Evolutionary conservation across 2,888 invertebrate species (phyloP).

Genomic region (Trissolcus japonicus): DNA sequence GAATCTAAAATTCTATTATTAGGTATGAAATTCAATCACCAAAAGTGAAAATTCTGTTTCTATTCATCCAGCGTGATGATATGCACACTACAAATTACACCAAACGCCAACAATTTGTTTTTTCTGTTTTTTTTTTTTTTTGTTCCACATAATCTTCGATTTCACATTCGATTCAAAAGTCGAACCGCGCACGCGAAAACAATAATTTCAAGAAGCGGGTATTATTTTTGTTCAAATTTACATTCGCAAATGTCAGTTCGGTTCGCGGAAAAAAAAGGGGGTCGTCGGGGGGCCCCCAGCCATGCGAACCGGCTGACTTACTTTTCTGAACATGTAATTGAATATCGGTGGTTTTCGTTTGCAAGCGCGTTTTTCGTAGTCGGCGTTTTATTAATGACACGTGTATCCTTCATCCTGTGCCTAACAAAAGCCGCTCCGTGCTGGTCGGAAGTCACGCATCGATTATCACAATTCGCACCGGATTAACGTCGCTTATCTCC

Average conservation of each 20-base stretch:
- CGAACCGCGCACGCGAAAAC: not conserved
- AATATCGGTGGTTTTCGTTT: slow-evolving; percentile 11
- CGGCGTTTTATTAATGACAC: slow-evolving; percentile 50
- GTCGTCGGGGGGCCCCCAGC: slow-evolving; percentile 17
- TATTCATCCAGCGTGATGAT: too few species aligned
- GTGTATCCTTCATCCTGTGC: slow-evolving; percentile 56
- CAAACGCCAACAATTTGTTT: too few species aligned
- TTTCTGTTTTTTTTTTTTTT: too few species aligned
- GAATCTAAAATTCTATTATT: too few species aligned
- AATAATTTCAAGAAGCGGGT: slow-evolving; percentile 3
- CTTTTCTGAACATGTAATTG: slow-evolving; percentile 31
- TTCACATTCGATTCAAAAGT: too few species aligned
- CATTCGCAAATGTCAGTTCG: not conserved
- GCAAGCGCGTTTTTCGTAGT: slow-evolving; percentile 16
- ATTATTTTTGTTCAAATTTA: slow-evolving; percentile 1
- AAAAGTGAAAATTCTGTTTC: too few species aligned
- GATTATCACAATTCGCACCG: slow-evolving; percentile 56
- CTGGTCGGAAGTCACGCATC: slow-evolving; percentile 59
- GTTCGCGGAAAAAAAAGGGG: slow-evolving; percentile 16
- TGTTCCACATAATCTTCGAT: too few species aligned
- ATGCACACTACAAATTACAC: too few species aligned
- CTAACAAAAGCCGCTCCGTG: slow-evolving; percentile 52
- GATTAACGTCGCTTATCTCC: slow-evolving; percentile 52
- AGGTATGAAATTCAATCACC: too few species aligned
- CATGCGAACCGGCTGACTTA: slow-evolving; percentile 31